Conservation (phyloP, 2,797 vertebrate genomes). For the Hippoglossus hippoglossus region DNA sequence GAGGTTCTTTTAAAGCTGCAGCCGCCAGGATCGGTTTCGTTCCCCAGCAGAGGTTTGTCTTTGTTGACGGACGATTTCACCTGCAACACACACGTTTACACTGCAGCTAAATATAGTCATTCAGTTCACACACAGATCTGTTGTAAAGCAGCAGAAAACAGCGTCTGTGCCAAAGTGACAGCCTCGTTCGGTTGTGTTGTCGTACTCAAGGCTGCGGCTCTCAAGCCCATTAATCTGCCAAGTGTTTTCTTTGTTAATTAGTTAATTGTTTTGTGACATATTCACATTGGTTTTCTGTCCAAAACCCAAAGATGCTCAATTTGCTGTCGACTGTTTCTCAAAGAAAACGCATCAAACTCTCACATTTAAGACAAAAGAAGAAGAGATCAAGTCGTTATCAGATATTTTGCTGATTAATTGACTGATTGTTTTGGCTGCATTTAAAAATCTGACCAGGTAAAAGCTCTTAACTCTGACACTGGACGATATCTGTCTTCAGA, state of each 20-base stretch:
- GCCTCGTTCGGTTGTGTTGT: not conserved
- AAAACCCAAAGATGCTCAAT: not conserved
- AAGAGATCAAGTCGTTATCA: too few species aligned
- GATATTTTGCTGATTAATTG: too few species aligned
- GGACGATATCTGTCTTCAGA: too few species aligned
- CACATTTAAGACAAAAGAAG: too few species aligned
- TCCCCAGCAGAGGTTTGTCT: not conserved
- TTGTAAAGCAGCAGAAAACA: slow-evolving; percentile 5
- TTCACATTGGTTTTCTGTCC: not conserved
- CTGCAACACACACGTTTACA: not conserved
- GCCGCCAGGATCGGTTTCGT: not conserved
- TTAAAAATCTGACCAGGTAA: too few species aligned
- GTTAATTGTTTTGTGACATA: not conserved
- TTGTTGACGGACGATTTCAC: not conserved
- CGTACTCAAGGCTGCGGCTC: not conserved
- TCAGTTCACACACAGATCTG: slow-evolving; percentile 11
- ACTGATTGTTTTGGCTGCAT: too few species aligned
- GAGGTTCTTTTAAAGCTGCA: not conserved
- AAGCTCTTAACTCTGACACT: too few species aligned
- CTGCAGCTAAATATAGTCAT: slow-evolving; percentile 24
- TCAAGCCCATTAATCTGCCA: not conserved
- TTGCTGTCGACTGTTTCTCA: too few species aligned
- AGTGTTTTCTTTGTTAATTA: not conserved
- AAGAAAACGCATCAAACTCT: too few species aligned
- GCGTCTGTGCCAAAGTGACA: not conserved